Evolutionary conservation across 2,888 invertebrate species (phyloP), one percentile per base, ranked within the genome.

Genomic region (Tetrapedia diversipes): DNA sequence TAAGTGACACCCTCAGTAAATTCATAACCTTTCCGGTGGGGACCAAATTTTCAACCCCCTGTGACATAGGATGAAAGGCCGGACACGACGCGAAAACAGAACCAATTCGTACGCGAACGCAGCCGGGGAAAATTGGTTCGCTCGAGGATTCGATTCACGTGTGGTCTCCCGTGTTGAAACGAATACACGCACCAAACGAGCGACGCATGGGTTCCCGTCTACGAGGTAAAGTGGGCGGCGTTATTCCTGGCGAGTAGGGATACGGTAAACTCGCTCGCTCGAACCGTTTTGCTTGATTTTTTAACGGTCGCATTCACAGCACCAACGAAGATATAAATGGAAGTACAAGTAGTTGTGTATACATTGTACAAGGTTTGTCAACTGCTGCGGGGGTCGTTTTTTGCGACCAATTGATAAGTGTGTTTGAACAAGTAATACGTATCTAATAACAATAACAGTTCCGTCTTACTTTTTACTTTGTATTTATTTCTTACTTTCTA

Each of bases 301-400:
- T 88, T 87, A 88, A 88, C 88, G 88, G 88, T 88, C 88, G 82
- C 82, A 73, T n/a, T 59, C 71, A 71, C 75, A 67, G 67, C 64
- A 59, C 39, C 45, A 57, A 53, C 65, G 57, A 53, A 71, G 57
- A 64, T 67, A 67, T 65, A 49, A 64, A 59, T 66, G 49, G 64
- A 79, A 61, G 67, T 34, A 64, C 41, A 43, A n/a, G 34, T 27
- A 57, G 14, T 24, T 22, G 10, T 32, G 16, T 32, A 16, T 32
- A 22, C 53, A 43, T 27, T n/a, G n/a, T n/a, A n/a, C n/a, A n/a
- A n/a, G n/a, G n/a, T n/a, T n/a, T n/a, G n/a, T n/a, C n/a, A n/a
- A n/a, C n/a, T n/a, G n/a, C n/a, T n/a, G n/a, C n/a, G n/a, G n/a
- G n/a, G n/a, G n/a, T n/a, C n/a, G n/a, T n/a, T n/a, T n/a, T n/a